Percentiles rank a stretch among this genome's conserved stretches.
These are phyloP conservation scores for Stramonita haemastoma DNA, from an alignment of 2,888 invertebrate genomes.

Conservation along the genomic window DNA sequence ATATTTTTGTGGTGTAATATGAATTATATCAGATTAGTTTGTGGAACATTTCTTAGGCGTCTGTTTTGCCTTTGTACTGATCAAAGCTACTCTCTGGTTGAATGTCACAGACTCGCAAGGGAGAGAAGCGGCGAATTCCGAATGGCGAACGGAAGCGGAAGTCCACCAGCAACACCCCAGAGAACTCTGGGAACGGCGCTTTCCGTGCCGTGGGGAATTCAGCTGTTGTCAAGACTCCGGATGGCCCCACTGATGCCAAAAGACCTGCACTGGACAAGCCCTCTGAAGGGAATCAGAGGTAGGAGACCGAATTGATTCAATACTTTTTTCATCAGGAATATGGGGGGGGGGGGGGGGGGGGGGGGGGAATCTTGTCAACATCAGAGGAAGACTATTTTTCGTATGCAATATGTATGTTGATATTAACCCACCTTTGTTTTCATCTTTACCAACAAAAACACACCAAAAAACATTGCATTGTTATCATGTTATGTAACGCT, in stretches of 20 bases:
- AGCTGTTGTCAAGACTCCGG: constrained; percentile 1
- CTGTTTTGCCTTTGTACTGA: too few relatives aligned
- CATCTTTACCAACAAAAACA: too few relatives aligned
- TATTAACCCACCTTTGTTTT: too few relatives aligned
- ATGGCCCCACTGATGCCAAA: constrained; percentile 20
- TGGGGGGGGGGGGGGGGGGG: background rate
- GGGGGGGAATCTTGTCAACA: background rate
- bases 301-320: background rate
- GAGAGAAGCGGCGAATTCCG: constrained; percentile 50
- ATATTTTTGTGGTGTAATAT: too few relatives aligned
- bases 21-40: too few relatives aligned
- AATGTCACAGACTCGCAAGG: constrained; percentile 48
- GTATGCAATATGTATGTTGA: too few relatives aligned
- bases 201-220: constrained; percentile 44
- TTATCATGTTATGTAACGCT: too few relatives aligned
- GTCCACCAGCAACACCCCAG: constrained; percentile 38
- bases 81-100: background rate
- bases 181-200: constrained; percentile 41
- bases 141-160: constrained; percentile 50
- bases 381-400: background rate
- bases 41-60: too few relatives aligned
- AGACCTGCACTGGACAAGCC: constrained; percentile 2
- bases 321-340: too few relatives aligned
- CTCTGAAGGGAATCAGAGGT: constrained; percentile 21
- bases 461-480: too few relatives aligned